Evolutionary conservation across 2,888 invertebrate genomes (phyloP).

Genomic region (Eubasilissa splendida): DNA sequence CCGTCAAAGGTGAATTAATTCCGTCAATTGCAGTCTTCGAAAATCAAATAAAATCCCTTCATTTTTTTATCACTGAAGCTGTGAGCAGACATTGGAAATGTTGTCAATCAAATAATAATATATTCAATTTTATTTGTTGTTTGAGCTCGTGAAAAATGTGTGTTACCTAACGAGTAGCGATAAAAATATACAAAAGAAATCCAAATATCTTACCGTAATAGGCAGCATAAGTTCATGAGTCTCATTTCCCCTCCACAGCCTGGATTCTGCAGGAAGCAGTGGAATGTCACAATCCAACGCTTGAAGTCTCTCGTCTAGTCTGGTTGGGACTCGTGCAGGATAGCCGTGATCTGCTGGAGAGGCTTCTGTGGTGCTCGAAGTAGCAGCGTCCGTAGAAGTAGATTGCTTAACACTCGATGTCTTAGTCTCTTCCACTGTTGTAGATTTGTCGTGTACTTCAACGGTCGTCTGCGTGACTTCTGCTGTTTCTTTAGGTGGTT

Average conservation of each 20-base stretch:
- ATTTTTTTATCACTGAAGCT: too few species aligned
- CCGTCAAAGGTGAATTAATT: conserved; percentile 1
- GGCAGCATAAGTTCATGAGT: conserved; percentile 80
- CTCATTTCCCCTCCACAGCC: conserved; percentile 81
- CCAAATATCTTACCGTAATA: conserved; percentile 74
- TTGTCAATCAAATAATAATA: too few species aligned
- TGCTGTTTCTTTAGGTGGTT: not conserved
- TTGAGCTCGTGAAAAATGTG: too few species aligned
- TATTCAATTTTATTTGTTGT: too few species aligned
- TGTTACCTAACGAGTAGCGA: too few species aligned
- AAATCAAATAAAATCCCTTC: not conserved
- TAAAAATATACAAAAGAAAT: not conserved
- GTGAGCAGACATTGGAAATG: too few species aligned
- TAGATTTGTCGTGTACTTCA: not conserved
- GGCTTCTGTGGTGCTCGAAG: conserved; percentile 28
- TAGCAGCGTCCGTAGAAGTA: not conserved
- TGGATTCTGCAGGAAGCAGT: conserved; percentile 76
- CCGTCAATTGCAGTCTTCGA: not conserved
- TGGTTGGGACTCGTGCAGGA: conserved; percentile 67
- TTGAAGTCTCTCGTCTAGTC: conserved; percentile 76
- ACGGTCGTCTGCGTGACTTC: conserved; percentile 12
- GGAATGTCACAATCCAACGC: conserved; percentile 79
- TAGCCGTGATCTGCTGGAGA: conserved; percentile 48
- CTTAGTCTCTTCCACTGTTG: conserved; percentile 14
- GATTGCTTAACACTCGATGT: not conserved